Percentiles rank a stretch among this genome's conserved stretches.
These are phyloP conservation scores for Dolichotis patagonum DNA, from an alignment of 2,113 vertebrate genomes.

Conservation along the genomic window DNA sequence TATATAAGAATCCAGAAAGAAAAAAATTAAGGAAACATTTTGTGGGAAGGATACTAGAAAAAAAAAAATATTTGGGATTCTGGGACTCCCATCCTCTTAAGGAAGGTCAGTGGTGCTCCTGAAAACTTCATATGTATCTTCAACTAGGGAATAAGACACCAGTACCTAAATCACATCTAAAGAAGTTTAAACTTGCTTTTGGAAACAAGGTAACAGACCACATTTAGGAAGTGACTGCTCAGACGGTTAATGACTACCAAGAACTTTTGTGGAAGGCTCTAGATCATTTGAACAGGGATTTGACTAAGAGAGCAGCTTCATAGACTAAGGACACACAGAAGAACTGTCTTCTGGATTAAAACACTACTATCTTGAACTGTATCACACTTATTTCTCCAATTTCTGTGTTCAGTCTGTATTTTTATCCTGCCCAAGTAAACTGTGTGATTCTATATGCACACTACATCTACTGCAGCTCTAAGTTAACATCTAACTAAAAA, in stretches of 20 bases:
- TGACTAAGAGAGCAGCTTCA: neutral
- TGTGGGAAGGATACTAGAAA: conserved; percentile 14
- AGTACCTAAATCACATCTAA: neutral
- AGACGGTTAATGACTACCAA: neutral
- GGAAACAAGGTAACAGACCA: neutral
- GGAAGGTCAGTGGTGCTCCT: neutral
- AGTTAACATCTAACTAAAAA: conserved; percentile 41
- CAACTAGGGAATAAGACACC: neutral
- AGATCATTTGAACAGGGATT: neutral
- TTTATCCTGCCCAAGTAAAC: neutral
- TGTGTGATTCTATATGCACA: neutral
- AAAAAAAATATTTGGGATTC: neutral
- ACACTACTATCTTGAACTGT: neutral
- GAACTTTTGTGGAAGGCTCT: neutral
- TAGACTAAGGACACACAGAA: neutral
- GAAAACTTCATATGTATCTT: neutral
- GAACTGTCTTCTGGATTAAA: conserved; percentile 14
- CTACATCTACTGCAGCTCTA: conserved; percentile 19
- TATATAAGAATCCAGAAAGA: conserved; percentile 16
- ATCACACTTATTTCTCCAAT: neutral
- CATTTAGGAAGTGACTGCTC: neutral
- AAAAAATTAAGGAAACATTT: conserved; percentile 33
- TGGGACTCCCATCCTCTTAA: neutral
- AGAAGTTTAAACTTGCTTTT: neutral
- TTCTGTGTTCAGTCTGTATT: neutral